Evolutionary conservation across 2,888 invertebrate species (phyloP).

Genomic region (Lapara coniferarum): DNA sequence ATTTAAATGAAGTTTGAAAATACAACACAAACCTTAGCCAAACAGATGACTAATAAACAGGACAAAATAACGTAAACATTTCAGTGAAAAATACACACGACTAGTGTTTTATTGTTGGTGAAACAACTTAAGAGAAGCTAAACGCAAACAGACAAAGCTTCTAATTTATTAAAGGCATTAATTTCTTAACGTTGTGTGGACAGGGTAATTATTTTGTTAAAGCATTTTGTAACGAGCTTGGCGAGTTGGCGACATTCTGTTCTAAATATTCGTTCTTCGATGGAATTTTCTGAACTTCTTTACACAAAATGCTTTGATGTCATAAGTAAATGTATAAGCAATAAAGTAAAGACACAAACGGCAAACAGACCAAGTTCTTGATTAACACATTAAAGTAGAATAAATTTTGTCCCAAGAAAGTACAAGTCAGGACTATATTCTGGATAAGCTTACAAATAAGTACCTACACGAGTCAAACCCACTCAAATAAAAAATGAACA

Average conservation of each 20-base stretch:
- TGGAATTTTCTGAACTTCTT: no score
- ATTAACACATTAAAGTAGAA: no score
- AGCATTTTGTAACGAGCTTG: constrained; percentile 34
- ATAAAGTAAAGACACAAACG: no score
- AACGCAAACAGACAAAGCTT: constrained; percentile 51
- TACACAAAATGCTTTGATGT: no score
- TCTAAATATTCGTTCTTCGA: no score
- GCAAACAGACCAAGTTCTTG: no score
- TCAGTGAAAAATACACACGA: constrained; percentile 25
- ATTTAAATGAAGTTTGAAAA: not conserved
- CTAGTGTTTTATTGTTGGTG: constrained; percentile 31
- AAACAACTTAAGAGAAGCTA: constrained; percentile 49
- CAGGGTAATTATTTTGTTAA: constrained; percentile 46
- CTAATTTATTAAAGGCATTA: constrained; percentile 56
- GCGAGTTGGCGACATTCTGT: constrained; percentile 10
- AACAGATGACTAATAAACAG: constrained; percentile 15
- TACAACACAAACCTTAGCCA: not conserved
- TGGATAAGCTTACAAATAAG: no score
- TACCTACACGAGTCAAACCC: not conserved
- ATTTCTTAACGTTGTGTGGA: constrained; percentile 53
- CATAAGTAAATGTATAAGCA: no score
- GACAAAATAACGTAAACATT: constrained; percentile 17
- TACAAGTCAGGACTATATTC: no score
- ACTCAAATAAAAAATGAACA: not conserved
- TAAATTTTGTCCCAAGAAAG: no score